A percentile compares a stretch with the other conserved stretches of the same genome.
phyloP scores from a whole-genome alignment of 2,797 vertebrate species.

The Callimico goeldii region DNA sequence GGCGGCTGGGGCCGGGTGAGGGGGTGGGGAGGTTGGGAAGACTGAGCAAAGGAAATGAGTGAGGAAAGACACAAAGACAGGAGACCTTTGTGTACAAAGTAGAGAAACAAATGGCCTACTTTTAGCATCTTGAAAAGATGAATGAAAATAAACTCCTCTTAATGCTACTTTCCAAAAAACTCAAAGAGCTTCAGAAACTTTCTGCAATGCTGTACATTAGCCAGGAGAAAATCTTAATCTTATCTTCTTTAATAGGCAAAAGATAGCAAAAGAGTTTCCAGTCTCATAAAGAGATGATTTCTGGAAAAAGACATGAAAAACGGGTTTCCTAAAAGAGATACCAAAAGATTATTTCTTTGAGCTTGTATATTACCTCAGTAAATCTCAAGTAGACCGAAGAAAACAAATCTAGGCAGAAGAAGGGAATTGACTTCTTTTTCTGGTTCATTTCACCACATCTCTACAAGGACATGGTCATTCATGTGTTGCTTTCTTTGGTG shows the following conservation, averaged over 20 bases:
- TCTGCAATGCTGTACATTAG: background rate
- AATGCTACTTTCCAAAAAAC: constrained; percentile 26
- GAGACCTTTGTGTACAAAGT: constrained; percentile 7
- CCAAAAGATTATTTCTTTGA: background rate
- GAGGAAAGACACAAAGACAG: background rate
- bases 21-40: background rate
- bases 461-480: background rate
- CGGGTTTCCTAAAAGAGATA: constrained; percentile 42
- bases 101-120: constrained; percentile 21
- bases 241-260: constrained; percentile 34
- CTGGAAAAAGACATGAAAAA: constrained; percentile 29
- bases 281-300: constrained; percentile 31
- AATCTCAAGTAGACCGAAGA: constrained; percentile 33
- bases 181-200: constrained; percentile 11
- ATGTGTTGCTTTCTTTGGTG: background rate
- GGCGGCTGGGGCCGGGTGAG: background rate
- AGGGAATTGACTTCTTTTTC: background rate
- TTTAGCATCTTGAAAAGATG: constrained; percentile 48
- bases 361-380: background rate
- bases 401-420: constrained; percentile 21
- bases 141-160: constrained; percentile 39
- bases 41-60: constrained; percentile 14
- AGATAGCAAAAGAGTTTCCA: background rate
- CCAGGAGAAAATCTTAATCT: background rate
- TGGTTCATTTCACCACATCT: constrained; percentile 26